phyloP scores from a whole-genome alignment of 2,797 vertebrate species.

The Gymnothorax javanicus region DNA sequence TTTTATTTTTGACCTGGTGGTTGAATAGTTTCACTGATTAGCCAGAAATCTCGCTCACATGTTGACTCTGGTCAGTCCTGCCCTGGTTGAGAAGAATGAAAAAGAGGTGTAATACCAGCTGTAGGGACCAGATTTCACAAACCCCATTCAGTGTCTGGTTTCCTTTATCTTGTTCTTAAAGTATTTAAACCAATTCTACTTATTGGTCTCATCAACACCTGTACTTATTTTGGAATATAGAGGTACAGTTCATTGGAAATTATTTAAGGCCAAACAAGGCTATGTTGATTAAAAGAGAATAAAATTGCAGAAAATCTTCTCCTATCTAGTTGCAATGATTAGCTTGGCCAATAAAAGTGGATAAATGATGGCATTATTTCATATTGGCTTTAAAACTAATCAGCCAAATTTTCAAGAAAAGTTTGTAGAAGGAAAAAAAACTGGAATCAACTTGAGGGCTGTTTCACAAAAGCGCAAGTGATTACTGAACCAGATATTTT shows the following conservation, averaged over 20 bases:
- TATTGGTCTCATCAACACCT: not conserved
- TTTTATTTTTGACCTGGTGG: not conserved
- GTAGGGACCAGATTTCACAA: too few species aligned
- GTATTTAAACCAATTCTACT: not conserved
- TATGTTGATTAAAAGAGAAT: not conserved
- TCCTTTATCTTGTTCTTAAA: too few species aligned
- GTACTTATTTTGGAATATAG: not conserved
- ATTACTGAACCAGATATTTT: not conserved
- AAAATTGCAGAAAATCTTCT: not conserved
- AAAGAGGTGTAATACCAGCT: not conserved
- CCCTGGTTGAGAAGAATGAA: not conserved
- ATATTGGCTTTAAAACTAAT: not conserved
- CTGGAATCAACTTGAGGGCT: not conserved
- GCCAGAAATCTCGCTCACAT: not conserved
- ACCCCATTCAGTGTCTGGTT: not conserved
- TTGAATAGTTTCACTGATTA: not conserved
- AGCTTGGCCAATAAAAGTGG: not conserved
- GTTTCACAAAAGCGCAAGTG: not conserved
- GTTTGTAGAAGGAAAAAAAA: not conserved
- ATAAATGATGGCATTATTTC: not conserved
- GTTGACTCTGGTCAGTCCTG: not conserved
- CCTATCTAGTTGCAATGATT: not conserved
- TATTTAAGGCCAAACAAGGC: not conserved
- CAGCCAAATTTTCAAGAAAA: too few species aligned
- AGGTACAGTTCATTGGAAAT: not conserved